Evolutionary conservation across 1,140 invertebrate species (phyloP).

Genomic region (Helicoverpa armigera): DNA sequence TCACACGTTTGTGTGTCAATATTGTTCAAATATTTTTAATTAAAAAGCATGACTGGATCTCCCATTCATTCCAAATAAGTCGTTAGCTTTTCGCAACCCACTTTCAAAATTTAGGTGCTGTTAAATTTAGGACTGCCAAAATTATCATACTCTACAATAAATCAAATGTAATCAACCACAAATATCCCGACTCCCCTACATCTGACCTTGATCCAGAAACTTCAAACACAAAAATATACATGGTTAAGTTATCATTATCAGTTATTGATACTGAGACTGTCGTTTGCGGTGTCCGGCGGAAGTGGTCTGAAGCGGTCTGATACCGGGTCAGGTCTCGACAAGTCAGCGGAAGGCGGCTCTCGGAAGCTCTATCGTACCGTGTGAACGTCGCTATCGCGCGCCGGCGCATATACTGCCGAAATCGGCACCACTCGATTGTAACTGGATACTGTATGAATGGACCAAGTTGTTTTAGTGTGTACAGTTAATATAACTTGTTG

Average conservation of each 20-base stretch:
- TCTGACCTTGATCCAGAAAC: constrained; percentile 27
- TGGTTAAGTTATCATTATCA: constrained; percentile 15
- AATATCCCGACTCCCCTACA: background rate
- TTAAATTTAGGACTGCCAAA: too few relatives aligned
- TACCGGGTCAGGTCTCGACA: constrained; percentile 68
- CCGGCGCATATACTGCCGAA: constrained; percentile 40
- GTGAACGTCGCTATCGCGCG: constrained; percentile 65
- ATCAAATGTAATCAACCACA: background rate
- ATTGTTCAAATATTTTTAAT: constrained; percentile 5
- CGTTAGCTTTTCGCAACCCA: too few relatives aligned
- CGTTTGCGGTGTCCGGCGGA: constrained; percentile 74
- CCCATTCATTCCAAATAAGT: background rate
- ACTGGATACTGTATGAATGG: constrained; percentile 36
- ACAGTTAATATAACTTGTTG: background rate
- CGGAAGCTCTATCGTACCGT: constrained; percentile 73
- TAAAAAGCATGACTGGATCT: background rate
- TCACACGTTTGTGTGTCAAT: constrained; percentile 26
- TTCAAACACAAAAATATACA: background rate
- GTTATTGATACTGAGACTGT: constrained; percentile 35
- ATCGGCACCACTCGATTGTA: constrained; percentile 54
- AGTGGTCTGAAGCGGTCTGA: constrained; percentile 62
- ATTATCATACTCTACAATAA: too few relatives aligned
- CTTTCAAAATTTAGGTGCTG: too few relatives aligned
- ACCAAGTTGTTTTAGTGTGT: background rate
- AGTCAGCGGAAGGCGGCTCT: constrained; percentile 69